Evolutionary conservation across 2,113 vertebrate genomes (phyloP), one percentile per base, ranked within the genome.

Genomic region (Piliocolobus tephrosceles): DNA sequence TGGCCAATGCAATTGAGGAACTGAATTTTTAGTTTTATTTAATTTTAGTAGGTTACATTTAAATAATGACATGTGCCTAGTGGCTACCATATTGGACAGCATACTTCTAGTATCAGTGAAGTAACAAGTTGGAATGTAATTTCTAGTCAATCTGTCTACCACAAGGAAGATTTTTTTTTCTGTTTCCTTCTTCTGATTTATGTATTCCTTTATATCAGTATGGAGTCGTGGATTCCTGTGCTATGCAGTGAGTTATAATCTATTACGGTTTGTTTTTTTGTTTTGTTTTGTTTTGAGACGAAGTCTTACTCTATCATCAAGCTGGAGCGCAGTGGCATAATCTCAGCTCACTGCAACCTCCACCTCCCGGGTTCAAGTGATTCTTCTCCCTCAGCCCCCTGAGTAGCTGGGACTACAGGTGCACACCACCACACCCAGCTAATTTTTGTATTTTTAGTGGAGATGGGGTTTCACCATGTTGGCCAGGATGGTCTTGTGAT

Each of bases 21-120:
- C 58, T 73, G 38, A 66, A 80, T 78, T 94, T 91, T 93, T 68
- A 55, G 61, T 85, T 78, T 79, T 52, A 68, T 87, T 78, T 79
- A 61, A 76, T 87, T 93, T 84, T 38, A 96, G 94, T 72, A 80
- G 40, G 52, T 88, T 50, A 50, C 43, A 52, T 84, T 84, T 92
- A 91, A 86, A 61, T 91, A 72, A 30, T 70, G 17, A 45, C 22
- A 38, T 57, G 9, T 20, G 18, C 30, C 66, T 90, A 75, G 81
- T 93, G 35, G 76, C 75, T 91, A 8, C 45, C 27, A 9, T 57
- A 45, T 16, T 45, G 14, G 45, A 66, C 40, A 38, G 58, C 64
- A 38, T 22, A 80, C 10, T 27, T 89, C 30, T 55, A 78, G 35
- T 40, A 22, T 18, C 81, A 43, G 70, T 84, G 25, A 95, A 88